These are phyloP conservation scores for Dermochelys coriacea DNA, from an alignment of 2,797 vertebrate genomes.

Conservation along the genomic window DNA sequence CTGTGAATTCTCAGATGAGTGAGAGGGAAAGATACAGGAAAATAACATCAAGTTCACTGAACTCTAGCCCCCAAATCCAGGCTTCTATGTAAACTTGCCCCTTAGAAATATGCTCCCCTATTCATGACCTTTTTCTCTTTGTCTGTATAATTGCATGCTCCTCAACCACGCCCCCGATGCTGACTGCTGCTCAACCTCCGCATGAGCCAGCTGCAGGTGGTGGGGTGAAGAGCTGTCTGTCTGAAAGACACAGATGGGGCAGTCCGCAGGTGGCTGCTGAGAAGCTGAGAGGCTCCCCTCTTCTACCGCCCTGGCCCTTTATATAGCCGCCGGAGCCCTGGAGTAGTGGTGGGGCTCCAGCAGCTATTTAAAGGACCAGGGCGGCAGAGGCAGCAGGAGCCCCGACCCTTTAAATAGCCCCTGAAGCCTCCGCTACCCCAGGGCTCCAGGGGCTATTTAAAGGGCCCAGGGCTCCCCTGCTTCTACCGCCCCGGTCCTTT, in stretches of 20 bases:
- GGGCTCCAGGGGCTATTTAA: too few species aligned
- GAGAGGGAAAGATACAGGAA: accelerated
- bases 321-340: too few species aligned
- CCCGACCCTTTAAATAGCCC: too few species aligned
- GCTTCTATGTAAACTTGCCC: accelerated
- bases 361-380: too few species aligned
- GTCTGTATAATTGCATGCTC: accelerated
- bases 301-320: too few species aligned
- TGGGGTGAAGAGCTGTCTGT: not conserved
- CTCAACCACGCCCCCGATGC: accelerated
- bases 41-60: not conserved
- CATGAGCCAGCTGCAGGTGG: accelerated
- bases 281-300: too few species aligned
- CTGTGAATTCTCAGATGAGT: not conserved
- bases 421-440: too few species aligned
- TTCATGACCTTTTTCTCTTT: accelerated
- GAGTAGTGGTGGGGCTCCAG: too few species aligned
- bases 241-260: not conserved
- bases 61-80: not conserved
- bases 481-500: too few species aligned
- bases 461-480: too few species aligned
- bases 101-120: accelerated
- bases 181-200: not conserved
- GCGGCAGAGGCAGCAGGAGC: too few species aligned
- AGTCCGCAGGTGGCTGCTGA: not conserved